Evolutionary conservation across 2,113 vertebrate species (phyloP), one percentile per base, ranked within the genome.

Genomic region (Mirounga angustirostris): DNA sequence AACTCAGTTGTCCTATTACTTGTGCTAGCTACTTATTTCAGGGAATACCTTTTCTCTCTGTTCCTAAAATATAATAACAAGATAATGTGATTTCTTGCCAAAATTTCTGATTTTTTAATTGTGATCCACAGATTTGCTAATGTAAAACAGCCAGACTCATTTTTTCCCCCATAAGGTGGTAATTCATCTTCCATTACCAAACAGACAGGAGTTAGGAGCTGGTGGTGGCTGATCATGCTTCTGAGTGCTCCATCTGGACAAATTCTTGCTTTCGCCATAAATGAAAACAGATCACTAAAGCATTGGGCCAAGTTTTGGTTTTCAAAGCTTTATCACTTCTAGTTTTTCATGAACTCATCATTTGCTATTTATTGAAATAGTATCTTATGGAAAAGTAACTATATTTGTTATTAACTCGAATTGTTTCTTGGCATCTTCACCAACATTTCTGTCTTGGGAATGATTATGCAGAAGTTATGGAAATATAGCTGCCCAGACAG

Each of bases 401-500:
- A 11, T 26, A 14, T 59, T 97, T 83, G 40, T 67, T 87, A 92
- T 96, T 96, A 52, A 79, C 67, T 59, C 28, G 7, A 91, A 63
- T 21, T 67, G 3, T 90, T 97, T 95, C 54, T 86, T 63, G 24
- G n/a, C 80, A 65, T 88, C 91, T 74, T 91, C 58, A 93, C 52
- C n/a, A 88, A 33, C 6, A 33, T 88, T 89, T 92, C 52, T 86
- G 28, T 84, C 50, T 50, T 33, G 50, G 85, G 52, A 94, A n/a
- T 59, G 76, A 84, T 97, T 88, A 26, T 59, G 56, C 13, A 67
- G 3, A 92, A 58, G 13, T 21, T 89, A 73, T 11, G 8, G 81
- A 97, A 98, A 97, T 93, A 89, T 14, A 89, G 8, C 33, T 96
- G 73, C 5, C 46, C 5, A 58, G 63, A 69, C n/a, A 18, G 1